These are phyloP conservation scores for Cryptotermes secundus DNA, from an alignment of 1,140 invertebrate genomes.

Conservation along the genomic window DNA sequence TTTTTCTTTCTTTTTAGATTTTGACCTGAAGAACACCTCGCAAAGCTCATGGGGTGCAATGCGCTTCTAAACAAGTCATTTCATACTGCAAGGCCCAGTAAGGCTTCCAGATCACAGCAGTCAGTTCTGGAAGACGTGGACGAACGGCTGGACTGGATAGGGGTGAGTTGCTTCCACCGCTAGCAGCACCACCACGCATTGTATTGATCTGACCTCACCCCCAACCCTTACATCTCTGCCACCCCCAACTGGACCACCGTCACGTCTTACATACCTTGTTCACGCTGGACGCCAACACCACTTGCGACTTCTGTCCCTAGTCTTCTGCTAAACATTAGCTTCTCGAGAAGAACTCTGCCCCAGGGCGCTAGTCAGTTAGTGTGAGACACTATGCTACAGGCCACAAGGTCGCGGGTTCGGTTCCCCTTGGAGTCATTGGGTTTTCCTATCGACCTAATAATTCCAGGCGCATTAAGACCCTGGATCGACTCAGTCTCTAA, in stretches of 20 bases:
- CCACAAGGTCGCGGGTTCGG: no score
- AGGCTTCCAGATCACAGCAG: neutral
- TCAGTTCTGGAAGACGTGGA: slow-evolving; percentile 13
- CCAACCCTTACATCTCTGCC: slow-evolving; percentile 13
- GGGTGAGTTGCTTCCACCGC: neutral
- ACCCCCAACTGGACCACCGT: slow-evolving; percentile 13
- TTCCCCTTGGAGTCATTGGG: no score
- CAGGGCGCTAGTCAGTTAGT: no score
- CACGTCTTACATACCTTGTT: slow-evolving; percentile 15
- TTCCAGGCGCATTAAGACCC: no score
- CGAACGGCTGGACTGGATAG: neutral
- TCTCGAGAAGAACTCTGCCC: no score
- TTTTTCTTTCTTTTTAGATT: no score
- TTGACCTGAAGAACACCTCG: no score
- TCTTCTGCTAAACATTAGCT: neutral
- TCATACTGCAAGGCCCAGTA: neutral
- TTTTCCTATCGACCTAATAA: no score
- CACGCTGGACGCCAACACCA: neutral
- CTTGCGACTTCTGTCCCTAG: neutral
- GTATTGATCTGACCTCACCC: slow-evolving; percentile 14
- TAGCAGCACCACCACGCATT: neutral
- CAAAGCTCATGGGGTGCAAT: no score
- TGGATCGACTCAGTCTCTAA: no score
- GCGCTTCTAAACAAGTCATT: neutral
- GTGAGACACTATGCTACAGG: no score